Base-by-base conservation (phyloP, 2,797 vertebrate genomes). In the Gallinago nigripennis region DNA sequence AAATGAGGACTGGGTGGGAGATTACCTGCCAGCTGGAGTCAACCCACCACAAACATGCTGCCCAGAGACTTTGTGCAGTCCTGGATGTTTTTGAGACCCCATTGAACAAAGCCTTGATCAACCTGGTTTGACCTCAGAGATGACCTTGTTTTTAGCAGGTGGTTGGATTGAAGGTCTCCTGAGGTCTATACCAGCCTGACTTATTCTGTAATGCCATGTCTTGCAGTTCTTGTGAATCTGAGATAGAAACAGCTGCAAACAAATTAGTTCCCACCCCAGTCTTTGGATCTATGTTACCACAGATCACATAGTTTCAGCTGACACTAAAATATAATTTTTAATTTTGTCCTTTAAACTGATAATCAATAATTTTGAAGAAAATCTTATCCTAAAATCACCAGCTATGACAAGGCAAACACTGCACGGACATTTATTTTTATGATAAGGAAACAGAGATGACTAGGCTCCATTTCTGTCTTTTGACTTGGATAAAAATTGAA, bases 391-490 rank as follows among this genome's bases (percentile, higher is more conserved):
- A 63, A 78, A 66, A 66, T 37, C 35, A 57, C 16, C 35, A 71
- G 4, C 65, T 66, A 50, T 23, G 41, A 66, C 66, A 72, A 72
- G 27, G 23, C 11, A 45, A 35, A 66, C 16, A 25, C 30, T 41
- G 31, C 46, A 60, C 20, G 6, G 46, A 24, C 25, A 35, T 66
- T 84, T 54, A 80, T 27, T 41, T 66, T 84, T 54, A 80, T 27
- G 16, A 71, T 30, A 85, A 79, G 39, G 23, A 66, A 82, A 45
- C 21, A 76, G 23, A 73, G 43, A 41, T 60, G 25, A 39, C 48
- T 28, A 30, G 12, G 4, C 4, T 60, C 33, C 3, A 2, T 53
- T n/a, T 54, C 31, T 0, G 1, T 25, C 33, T 61, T 73, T 54
- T 35, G 45, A 72, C 12, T 53, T 58, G 10, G 20, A 71, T 46